Percentiles rank a stretch among this genome's conserved stretches.
Evolutionary conservation across 2,888 invertebrate genomes (phyloP).

Genomic region (Nomada flava): DNA sequence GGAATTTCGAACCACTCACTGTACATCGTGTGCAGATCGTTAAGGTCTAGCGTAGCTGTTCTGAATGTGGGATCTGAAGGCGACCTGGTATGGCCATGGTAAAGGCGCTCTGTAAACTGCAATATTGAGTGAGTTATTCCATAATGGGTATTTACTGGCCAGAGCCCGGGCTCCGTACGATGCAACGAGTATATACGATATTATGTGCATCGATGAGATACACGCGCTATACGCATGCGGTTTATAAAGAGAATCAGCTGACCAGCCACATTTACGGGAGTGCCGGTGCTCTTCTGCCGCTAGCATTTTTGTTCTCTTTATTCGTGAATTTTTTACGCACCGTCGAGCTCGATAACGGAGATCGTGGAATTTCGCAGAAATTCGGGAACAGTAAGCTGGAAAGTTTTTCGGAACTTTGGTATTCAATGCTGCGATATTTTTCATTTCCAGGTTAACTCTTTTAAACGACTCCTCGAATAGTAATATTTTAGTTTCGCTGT

Average conservation of each 20-base stretch:
- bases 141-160: conserved; percentile 75
- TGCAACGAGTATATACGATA: conserved; percentile 16
- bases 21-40: conserved; percentile 53
- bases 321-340: not conserved
- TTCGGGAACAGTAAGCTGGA: too few relatives aligned
- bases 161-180: conserved; percentile 15
- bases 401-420: too few relatives aligned
- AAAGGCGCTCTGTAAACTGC: conserved; percentile 69
- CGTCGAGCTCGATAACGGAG: not conserved
- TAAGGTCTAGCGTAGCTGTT: conserved; percentile 60
- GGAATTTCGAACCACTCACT: conserved; percentile 25
- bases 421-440: too few relatives aligned
- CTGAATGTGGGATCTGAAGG: conserved; percentile 41
- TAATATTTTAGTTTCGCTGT: not conserved
- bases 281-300: not conserved
- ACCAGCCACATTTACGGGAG: not conserved
- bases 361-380: too few relatives aligned
- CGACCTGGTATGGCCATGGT: conserved; percentile 29
- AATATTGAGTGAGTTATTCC: conserved; percentile 76
- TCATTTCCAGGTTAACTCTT: too few relatives aligned
- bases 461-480: too few relatives aligned
- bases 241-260: conserved; percentile 28
- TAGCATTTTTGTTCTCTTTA: not conserved
- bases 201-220: conserved; percentile 41
- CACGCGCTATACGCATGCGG: not conserved